Conservation (phyloP, 2,113 vertebrate genomes). For the Corythoichthys intestinalis region DNA sequence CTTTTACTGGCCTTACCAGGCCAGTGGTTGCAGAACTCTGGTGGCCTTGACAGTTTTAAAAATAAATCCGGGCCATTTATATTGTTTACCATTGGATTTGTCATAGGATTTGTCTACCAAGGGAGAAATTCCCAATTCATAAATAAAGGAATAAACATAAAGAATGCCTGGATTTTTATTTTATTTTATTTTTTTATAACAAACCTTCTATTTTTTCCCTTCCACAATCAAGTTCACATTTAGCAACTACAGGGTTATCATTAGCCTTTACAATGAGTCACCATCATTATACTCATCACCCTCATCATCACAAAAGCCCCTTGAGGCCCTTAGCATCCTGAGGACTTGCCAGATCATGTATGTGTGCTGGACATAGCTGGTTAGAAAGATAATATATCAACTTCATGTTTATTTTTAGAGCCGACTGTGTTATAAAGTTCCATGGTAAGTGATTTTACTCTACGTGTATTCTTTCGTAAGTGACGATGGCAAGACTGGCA, state of each 20-base stretch:
- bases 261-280: conserved; percentile 3
- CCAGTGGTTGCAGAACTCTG: too few species aligned
- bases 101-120: too few species aligned
- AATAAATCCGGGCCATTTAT: too few species aligned
- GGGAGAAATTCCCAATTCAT: too few species aligned
- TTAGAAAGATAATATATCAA: neutral
- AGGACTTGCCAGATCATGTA: neutral
- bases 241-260: conserved; percentile 19
- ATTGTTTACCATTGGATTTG: too few species aligned
- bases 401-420: neutral
- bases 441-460: neutral
- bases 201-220: neutral
- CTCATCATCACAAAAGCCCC: conserved; percentile 15
- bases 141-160: too few species aligned
- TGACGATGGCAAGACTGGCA: neutral
- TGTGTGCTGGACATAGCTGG: neutral
- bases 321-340: conserved; percentile 5
- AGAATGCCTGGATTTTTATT: too few species aligned
- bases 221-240: neutral
- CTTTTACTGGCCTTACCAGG: too few species aligned
- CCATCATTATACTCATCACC: too few species aligned
- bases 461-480: neutral
- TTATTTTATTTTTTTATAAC: neutral
- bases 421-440: neutral
- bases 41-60: too few species aligned